Percentiles rank a stretch among this genome's conserved stretches.
Evolutionary conservation across 2,888 invertebrate species (phyloP).

Genomic region (Dione vanillae): DNA sequence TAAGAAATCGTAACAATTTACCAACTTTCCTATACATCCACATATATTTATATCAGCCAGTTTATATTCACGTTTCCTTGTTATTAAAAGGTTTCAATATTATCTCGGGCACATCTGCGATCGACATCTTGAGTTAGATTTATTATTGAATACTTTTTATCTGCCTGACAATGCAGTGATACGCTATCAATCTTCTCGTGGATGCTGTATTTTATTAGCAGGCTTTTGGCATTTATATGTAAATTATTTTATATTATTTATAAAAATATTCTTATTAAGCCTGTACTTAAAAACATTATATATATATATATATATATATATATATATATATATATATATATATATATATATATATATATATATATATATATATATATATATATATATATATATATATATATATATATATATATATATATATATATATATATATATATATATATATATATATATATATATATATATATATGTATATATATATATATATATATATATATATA

Average conservation of each 20-base stretch:
- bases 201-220: conserved; percentile 36
- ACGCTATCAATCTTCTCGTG: conserved; percentile 68
- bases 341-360: no score
- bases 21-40: not conserved
- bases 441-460: no score
- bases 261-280: not conserved
- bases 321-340: no score
- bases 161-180: conserved; percentile 62
- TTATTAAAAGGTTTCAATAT: conserved; percentile 69
- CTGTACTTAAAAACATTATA: no score
- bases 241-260: not conserved
- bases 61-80: conserved; percentile 46
- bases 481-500: no score
- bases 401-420: no score
- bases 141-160: conserved; percentile 77
- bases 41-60: conserved; percentile 7
- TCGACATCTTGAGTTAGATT: conserved; percentile 72
- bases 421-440: no score
- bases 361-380: no score
- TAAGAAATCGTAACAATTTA: not conserved
- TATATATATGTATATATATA: no score
- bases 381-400: no score
- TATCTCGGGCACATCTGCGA: conserved; percentile 75
- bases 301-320: no score
- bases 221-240: conserved; percentile 10